Conservation (phyloP, 2,888 invertebrate species). For the Graphium colonna region DNA sequence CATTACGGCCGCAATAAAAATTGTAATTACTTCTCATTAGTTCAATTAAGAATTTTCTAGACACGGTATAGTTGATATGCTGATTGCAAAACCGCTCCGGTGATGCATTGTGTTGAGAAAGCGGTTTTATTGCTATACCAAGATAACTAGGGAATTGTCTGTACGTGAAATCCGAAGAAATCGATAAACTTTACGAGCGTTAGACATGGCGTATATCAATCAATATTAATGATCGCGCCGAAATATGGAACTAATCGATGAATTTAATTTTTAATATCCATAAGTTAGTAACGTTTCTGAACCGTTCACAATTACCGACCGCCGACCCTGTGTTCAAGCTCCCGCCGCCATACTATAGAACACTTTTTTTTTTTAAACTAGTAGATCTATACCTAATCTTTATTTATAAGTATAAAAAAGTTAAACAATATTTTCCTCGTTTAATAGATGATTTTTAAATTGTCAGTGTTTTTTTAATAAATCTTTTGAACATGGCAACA, state of each 20-base stretch:
- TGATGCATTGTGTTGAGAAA: constrained; percentile 68
- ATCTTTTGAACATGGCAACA: too few relatives aligned
- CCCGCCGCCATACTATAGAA: background rate
- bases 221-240: constrained; percentile 68
- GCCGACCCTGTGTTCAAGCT: background rate
- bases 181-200: constrained; percentile 66
- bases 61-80: constrained; percentile 74
- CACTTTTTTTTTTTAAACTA: background rate
- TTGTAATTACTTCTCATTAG: constrained; percentile 81
- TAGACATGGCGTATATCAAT: constrained; percentile 73
- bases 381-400: too few relatives aligned
- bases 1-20: constrained; percentile 78
- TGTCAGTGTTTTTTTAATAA: too few relatives aligned
- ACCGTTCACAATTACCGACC: constrained; percentile 12
- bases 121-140: constrained; percentile 55
- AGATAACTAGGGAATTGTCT: constrained; percentile 55
- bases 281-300: constrained; percentile 43
- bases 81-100: constrained; percentile 63
- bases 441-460: too few relatives aligned
- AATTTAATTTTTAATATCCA: constrained; percentile 66
- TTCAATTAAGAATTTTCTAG: constrained; percentile 80
- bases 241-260: constrained; percentile 73
- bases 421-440: too few relatives aligned
- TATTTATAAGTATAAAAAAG: too few relatives aligned
- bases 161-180: constrained; percentile 55